These are phyloP conservation scores for Pygoscelis antarcticus DNA, from an alignment of 2,113 vertebrate genomes.

Conservation along the genomic window DNA sequence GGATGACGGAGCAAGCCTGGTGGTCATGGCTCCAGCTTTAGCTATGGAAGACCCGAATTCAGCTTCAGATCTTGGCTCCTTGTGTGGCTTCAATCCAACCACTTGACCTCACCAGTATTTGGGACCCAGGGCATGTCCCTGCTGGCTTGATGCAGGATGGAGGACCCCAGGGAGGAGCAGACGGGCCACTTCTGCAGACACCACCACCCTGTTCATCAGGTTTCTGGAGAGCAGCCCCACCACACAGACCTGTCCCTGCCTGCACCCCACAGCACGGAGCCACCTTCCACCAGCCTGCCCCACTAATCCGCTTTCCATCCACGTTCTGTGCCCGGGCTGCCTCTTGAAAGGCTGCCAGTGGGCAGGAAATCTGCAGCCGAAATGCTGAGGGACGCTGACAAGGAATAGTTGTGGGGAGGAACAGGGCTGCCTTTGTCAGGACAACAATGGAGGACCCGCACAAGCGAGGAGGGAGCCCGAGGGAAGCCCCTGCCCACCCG, in stretches of 20 bases:
- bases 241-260: neutral
- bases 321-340: neutral
- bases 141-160: too few relatives aligned
- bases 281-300: neutral
- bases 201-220: neutral
- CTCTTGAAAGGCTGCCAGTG: conserved; percentile 28
- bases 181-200: rapidly evolving
- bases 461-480: neutral
- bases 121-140: neutral
- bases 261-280: rapidly evolving
- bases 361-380: conserved; percentile 35
- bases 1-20: neutral
- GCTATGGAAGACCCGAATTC: neutral
- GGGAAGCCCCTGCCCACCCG: neutral
- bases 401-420: conserved; percentile 20
- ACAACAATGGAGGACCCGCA: neutral
- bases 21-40: neutral
- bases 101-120: neutral
- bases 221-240: neutral
- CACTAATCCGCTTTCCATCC: neutral
- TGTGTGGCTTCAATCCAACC: neutral
- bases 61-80: neutral
- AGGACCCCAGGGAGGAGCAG: neutral
- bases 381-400: conserved; percentile 35
- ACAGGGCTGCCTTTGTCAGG: conserved; percentile 49